Percentiles rank a stretch among this genome's conserved stretches.
Conservation (phyloP, 2,113 vertebrate genomes). For the Antechinus stuartii region DNA sequence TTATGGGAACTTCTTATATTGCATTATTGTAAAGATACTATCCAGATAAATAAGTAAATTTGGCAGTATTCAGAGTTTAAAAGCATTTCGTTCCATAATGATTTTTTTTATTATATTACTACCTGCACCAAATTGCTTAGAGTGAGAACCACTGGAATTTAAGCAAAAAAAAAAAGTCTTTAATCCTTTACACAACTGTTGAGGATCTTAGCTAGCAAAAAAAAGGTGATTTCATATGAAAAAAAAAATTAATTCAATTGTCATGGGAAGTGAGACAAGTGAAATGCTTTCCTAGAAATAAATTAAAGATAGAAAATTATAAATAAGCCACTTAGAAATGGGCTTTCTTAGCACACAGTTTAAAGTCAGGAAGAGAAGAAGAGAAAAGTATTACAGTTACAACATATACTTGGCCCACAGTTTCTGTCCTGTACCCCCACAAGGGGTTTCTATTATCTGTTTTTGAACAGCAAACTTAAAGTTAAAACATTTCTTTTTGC, state of each 20-base stretch:
- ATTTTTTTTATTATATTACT: conserved; percentile 59
- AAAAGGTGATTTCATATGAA: conserved; percentile 20
- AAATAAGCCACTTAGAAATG: background rate
- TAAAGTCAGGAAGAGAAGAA: conserved; percentile 17
- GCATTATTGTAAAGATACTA: conserved; percentile 41
- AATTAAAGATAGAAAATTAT: conserved; percentile 16
- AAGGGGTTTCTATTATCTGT: background rate
- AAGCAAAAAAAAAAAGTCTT: conserved; percentile 61
- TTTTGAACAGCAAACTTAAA: background rate
- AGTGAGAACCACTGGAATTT: conserved; percentile 30
- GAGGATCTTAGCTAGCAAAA: conserved; percentile 48
- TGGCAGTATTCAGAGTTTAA: conserved; percentile 69
- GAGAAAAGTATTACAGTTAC: conserved; percentile 1
- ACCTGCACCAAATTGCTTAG: conserved; percentile 54
- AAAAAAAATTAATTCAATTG: background rate
- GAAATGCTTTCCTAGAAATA: conserved; percentile 32
- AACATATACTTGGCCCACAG: background rate
- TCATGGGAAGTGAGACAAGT: background rate
- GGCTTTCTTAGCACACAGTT: background rate
- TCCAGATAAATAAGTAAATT: conserved; percentile 51
- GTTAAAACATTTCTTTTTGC: background rate
- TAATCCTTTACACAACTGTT: conserved; percentile 52
- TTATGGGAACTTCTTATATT: conserved; percentile 46
- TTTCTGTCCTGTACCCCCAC: background rate
- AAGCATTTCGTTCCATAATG: conserved; percentile 57